Percentiles rank a stretch among this genome's conserved stretches.
Evolutionary conservation across 30 jellyfish, hydroid and myxozoan genomes (phyloP).

Genomic region (Aurelia sp.): DNA sequence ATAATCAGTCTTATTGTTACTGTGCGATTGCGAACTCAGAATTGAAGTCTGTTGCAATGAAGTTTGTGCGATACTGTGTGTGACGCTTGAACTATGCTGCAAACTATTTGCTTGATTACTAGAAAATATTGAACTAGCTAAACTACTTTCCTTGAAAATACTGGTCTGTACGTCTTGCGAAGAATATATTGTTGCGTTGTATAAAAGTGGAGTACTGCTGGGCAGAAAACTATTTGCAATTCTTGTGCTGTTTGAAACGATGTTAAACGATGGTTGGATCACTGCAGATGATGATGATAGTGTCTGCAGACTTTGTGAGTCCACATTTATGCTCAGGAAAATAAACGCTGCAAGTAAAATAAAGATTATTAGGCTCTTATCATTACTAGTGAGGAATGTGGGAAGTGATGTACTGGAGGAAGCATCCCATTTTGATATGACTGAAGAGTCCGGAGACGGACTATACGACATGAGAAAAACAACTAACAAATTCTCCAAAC

Average conservation of each 20-base stretch:
- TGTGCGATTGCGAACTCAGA: background rate
- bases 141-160: background rate
- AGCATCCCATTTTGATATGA: too few species aligned
- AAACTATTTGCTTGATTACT: background rate
- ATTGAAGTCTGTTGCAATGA: background rate
- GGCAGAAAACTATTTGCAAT: background rate
- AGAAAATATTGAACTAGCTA: background rate
- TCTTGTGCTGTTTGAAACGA: background rate
- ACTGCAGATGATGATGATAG: background rate
- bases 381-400: too few species aligned
- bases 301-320: too few species aligned
- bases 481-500: too few species aligned
- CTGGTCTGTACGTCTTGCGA: background rate
- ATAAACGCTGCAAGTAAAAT: too few species aligned
- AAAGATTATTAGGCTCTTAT: too few species aligned
- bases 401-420: too few species aligned
- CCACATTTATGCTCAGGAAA: too few species aligned
- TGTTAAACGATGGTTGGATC: background rate
- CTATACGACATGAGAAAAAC: too few species aligned
- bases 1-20: background rate
- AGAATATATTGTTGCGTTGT: background rate
- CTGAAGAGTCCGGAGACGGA: too few species aligned
- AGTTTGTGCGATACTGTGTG: background rate
- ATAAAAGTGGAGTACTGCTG: conserved; percentile 4
- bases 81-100: background rate